phyloP scores from a whole-genome alignment of 2,797 vertebrate genomes.

The Semotilus atromaculatus region DNA sequence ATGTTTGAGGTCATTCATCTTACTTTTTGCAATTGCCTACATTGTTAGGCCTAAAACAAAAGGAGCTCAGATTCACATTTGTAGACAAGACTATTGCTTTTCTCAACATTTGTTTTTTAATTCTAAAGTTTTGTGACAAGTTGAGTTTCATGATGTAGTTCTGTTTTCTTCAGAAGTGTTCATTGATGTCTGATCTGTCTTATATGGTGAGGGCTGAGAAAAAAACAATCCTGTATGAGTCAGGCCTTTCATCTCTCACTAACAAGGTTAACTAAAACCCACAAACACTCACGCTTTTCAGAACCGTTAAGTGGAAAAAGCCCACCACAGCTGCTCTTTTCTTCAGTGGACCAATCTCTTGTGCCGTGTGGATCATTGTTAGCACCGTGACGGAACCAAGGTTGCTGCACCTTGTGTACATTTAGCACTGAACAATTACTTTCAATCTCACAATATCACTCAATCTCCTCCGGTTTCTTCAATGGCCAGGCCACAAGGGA shows the following conservation, averaged over 20 bases:
- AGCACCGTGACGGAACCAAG: slow-evolving; percentile 29
- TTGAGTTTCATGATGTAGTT: background rate
- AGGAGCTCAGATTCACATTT: background rate
- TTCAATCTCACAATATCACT: slow-evolving; percentile 22
- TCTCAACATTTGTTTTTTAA: background rate
- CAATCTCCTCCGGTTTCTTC: background rate
- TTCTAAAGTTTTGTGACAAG: background rate
- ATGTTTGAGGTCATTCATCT: background rate
- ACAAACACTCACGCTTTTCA: slow-evolving; percentile 35
- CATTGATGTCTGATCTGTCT: background rate
- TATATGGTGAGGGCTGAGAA: slow-evolving; percentile 20
- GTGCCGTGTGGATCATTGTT: slow-evolving; percentile 22
- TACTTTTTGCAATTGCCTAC: slow-evolving; percentile 7
- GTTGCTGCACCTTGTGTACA: background rate
- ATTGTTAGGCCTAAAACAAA: background rate
- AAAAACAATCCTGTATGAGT: slow-evolving; percentile 17
- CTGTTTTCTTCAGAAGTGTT: slow-evolving; percentile 8
- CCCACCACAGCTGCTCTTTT: slow-evolving; percentile 22
- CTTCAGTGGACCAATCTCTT: background rate
- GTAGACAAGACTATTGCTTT: background rate
- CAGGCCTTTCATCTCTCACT: slow-evolving; percentile 26
- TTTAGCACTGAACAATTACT: slow-evolving; percentile 15
- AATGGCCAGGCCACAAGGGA: background rate
- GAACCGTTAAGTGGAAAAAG: slow-evolving; percentile 36
- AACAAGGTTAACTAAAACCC: slow-evolving; percentile 45